Percentiles rank a stretch among this genome's conserved stretches.
phyloP scores from a whole-genome alignment of 2,797 vertebrate species.

The Brachyalestes nurse region DNA sequence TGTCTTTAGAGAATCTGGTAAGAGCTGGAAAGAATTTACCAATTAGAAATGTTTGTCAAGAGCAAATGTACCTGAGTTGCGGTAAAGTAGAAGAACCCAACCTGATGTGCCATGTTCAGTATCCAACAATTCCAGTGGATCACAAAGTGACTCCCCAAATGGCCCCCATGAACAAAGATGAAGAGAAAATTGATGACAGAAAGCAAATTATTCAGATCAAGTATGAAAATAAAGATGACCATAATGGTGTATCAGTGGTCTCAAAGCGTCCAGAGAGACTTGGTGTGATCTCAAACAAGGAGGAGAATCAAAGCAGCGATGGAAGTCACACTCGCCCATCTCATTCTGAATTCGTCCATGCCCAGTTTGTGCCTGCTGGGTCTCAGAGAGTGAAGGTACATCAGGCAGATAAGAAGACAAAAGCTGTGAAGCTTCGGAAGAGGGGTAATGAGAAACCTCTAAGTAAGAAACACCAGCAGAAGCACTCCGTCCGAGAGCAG shows the following conservation, averaged over 20 bases:
- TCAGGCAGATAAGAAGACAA: constrained; percentile 82
- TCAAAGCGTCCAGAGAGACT: constrained; percentile 60
- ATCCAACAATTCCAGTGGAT: constrained; percentile 8
- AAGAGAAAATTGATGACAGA: constrained; percentile 13
- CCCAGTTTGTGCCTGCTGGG: constrained; percentile 80
- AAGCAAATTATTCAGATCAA: constrained; percentile 15
- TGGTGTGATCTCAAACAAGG: constrained; percentile 57
- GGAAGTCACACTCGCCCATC: constrained; percentile 28
- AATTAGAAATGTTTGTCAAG: constrained; percentile 50
- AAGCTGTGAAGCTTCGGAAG: constrained; percentile 80
- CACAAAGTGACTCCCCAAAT: not conserved
- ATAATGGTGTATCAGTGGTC: constrained; percentile 22
- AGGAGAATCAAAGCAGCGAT: constrained; percentile 66
- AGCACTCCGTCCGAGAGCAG: constrained; percentile 72
- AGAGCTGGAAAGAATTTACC: constrained; percentile 27
- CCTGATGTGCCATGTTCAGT: constrained; percentile 8
- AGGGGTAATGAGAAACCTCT: constrained; percentile 77
- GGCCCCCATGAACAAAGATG: not conserved
- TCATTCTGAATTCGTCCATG: constrained; percentile 78
- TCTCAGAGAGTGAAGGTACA: constrained; percentile 78
- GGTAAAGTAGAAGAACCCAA: constrained; percentile 12
- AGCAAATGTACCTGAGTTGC: constrained; percentile 53
- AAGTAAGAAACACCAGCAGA: constrained; percentile 69
- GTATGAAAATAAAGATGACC: constrained; percentile 4
- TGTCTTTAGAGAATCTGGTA: constrained; percentile 11